Evolutionary conservation across 1,140 invertebrate species (phyloP).

Genomic region (Brachionus angularis): DNA sequence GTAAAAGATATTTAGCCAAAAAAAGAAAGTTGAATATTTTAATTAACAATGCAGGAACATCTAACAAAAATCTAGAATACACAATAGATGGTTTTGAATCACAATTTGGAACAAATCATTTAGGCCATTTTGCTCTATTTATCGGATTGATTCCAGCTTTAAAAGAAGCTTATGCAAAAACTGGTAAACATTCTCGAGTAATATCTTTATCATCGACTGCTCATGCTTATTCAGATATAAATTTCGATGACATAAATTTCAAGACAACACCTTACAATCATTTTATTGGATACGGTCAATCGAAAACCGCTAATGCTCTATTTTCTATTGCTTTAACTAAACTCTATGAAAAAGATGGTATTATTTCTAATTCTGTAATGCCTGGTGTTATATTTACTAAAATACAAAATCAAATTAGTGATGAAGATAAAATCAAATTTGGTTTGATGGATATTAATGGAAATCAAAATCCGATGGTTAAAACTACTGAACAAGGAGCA

Average conservation of each 20-base stretch:
- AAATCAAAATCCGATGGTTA: constrained; percentile 16
- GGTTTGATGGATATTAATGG: neutral
- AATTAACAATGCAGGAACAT: constrained; percentile 77
- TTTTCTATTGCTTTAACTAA: constrained; percentile 46
- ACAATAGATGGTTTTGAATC: constrained; percentile 59
- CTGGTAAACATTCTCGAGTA: constrained; percentile 47
- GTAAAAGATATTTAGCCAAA: constrained; percentile 63
- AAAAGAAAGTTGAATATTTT: constrained; percentile 60
- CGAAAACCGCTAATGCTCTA: constrained; percentile 52
- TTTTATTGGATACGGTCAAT: constrained; percentile 47
- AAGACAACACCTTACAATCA: neutral
- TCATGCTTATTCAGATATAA: neutral
- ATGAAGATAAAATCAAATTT: constrained; percentile 1
- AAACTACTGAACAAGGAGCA: constrained; percentile 62
- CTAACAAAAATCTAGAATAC: constrained; percentile 54
- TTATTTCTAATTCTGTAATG: neutral
- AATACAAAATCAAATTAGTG: neutral
- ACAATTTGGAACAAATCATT: constrained; percentile 60
- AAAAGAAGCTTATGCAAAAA: constrained; percentile 47
- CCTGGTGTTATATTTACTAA: neutral
- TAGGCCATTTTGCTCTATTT: too few relatives aligned
- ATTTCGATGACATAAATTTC: constrained; percentile 8
- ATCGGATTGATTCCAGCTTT: constrained; percentile 49
- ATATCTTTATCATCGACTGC: neutral
- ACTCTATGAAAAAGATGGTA: neutral